phyloP scores from a whole-genome alignment of 2,113 vertebrate genomes.

The Thermophis baileyi region DNA sequence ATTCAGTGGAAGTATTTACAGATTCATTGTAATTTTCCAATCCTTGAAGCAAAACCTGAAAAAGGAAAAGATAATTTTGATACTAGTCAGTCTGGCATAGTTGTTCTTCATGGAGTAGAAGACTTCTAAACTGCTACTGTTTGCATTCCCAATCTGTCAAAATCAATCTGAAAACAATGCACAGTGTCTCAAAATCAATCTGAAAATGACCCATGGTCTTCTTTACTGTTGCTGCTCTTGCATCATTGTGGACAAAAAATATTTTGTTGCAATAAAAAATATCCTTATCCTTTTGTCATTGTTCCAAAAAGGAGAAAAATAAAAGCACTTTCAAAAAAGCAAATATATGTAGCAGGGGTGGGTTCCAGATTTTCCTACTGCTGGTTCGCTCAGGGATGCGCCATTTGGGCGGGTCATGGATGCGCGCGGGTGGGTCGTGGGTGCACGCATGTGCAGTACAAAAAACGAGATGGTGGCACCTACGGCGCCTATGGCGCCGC shows the following conservation, averaged over 20 bases:
- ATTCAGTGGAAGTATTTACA: not conserved
- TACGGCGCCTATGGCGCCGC: too few species aligned
- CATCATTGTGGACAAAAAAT: not conserved
- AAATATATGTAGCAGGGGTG: too few species aligned
- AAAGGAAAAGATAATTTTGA: not conserved
- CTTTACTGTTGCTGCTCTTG: not conserved
- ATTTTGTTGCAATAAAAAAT: not conserved
- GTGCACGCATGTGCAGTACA: too few species aligned
- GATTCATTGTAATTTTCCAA: not conserved
- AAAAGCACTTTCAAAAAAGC: too few species aligned
- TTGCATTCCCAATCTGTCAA: not conserved
- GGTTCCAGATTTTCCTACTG: too few species aligned
- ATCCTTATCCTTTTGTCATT: not conserved
- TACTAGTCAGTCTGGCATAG: not conserved
- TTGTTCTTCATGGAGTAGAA: not conserved
- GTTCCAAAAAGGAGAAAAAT: too few species aligned
- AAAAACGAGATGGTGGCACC: too few species aligned
- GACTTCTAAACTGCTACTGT: not conserved
- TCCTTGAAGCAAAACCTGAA: not conserved
- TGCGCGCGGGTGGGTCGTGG: too few species aligned
- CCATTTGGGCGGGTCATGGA: too few species aligned
- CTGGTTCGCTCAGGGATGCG: too few species aligned
- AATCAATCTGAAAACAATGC: not conserved
- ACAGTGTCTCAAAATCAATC: not conserved
- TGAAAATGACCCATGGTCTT: not conserved